These are phyloP conservation scores for Fulmarus glacialis DNA, from an alignment of 2,113 vertebrate species.

Conservation along the genomic window DNA sequence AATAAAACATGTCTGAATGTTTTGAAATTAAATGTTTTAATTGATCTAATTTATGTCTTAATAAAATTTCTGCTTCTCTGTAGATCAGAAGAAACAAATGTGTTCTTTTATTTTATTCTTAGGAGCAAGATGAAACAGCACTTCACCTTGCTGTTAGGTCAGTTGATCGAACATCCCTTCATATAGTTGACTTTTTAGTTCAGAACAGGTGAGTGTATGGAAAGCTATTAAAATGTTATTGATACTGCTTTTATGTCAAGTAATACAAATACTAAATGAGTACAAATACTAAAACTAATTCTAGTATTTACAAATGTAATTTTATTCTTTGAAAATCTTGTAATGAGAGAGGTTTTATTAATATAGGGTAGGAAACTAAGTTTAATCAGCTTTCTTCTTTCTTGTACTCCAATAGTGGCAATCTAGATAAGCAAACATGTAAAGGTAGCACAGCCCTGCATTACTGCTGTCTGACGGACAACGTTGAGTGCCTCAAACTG, in stretches of 20 bases:
- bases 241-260: not conserved
- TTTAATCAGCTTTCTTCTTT: not conserved
- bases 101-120: not conserved
- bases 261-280: not conserved
- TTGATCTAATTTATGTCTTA: not conserved
- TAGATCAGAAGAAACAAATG: not conserved
- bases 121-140: slow-evolving; percentile 94
- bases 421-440: slow-evolving; percentile 89
- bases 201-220: slow-evolving; percentile 87
- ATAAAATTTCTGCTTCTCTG: not conserved
- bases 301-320: not conserved
- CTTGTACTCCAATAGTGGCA: slow-evolving; percentile 76
- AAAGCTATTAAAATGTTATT: not conserved
- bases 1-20: not conserved
- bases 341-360: not conserved
- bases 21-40: not conserved
- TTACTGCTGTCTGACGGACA: slow-evolving; percentile 95
- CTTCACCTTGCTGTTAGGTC: slow-evolving; percentile 93
- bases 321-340: not conserved
- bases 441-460: slow-evolving; percentile 92
- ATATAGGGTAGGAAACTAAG: not conserved
- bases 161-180: slow-evolving; percentile 93
- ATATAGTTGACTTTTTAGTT: slow-evolving; percentile 95
- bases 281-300: not conserved
- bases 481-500: slow-evolving; percentile 94